These are phyloP conservation scores for Corvus moneduloides DNA, from an alignment of 2,113 vertebrate genomes.

Conservation along the genomic window DNA sequence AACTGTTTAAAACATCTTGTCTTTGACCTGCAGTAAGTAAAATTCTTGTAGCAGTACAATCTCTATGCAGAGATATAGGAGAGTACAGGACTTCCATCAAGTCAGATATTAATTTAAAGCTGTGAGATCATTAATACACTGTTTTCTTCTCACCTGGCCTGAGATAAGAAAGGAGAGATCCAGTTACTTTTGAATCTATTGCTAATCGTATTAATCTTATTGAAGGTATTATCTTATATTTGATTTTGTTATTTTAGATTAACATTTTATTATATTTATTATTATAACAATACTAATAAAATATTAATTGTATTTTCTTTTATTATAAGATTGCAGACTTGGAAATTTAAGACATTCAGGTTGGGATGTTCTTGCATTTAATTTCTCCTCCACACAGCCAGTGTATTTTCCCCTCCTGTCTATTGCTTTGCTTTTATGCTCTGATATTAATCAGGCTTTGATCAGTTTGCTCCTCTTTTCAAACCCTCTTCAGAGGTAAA, in stretches of 20 bases:
- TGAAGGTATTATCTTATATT: background rate
- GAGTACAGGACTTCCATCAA: background rate
- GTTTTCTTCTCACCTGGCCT: background rate
- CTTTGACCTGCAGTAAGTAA: background rate
- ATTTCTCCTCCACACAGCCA: background rate
- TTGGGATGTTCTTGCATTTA: background rate
- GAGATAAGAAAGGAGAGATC: background rate
- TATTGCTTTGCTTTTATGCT: background rate
- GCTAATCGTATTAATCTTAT: background rate
- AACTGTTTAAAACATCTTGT: background rate
- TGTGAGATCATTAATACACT: background rate
- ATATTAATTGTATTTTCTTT: background rate
- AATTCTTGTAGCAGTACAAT: background rate
- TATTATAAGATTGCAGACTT: background rate
- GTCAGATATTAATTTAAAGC: background rate
- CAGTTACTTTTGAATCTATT: background rate
- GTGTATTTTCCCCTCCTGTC: background rate
- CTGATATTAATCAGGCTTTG: background rate
- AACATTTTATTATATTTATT: background rate
- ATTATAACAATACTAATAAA: background rate
- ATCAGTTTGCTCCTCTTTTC: background rate
- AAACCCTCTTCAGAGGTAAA: background rate
- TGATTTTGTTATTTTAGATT: background rate
- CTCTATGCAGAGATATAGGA: no score
- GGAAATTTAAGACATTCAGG: background rate